Evolutionary conservation across 2,888 invertebrate species (phyloP).

Genomic region (Pasiphila rectangulata): DNA sequence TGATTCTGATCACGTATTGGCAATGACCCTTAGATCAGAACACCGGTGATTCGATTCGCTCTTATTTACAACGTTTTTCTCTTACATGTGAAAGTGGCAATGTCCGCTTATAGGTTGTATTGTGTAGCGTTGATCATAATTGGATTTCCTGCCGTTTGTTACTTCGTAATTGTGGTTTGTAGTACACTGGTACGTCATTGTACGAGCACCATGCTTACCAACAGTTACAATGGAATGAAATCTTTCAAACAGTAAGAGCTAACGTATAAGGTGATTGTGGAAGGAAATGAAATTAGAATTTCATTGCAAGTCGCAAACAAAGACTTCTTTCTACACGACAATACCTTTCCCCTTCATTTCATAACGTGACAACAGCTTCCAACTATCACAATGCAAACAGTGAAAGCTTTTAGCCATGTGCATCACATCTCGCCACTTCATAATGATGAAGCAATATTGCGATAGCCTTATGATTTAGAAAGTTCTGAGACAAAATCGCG

Average conservation of each 20-base stretch:
- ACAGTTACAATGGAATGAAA: neutral
- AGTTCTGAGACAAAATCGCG: constrained; percentile 32
- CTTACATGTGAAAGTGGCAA: constrained; percentile 10
- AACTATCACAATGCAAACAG: constrained; percentile 24
- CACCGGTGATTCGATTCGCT: neutral
- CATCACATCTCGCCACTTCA: constrained; percentile 35
- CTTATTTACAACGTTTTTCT: constrained; percentile 9
- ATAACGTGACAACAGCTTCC: constrained; percentile 25
- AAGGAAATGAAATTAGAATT: constrained; percentile 14
- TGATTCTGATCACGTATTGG: constrained; percentile 22
- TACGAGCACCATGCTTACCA: constrained; percentile 3
- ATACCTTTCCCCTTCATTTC: constrained; percentile 30
- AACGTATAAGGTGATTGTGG: constrained; percentile 2
- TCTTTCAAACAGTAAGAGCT: no score
- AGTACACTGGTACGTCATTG: constrained; percentile 3
- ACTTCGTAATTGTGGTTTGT: constrained; percentile 5
- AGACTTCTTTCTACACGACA: constrained; percentile 11
- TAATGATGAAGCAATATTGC: constrained; percentile 46
- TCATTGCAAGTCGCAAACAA: constrained; percentile 8
- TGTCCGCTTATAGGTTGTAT: constrained; percentile 12
- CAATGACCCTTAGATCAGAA: constrained; percentile 24
- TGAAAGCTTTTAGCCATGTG: constrained; percentile 40
- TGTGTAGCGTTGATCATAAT: constrained; percentile 12
- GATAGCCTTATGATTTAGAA: constrained; percentile 44
- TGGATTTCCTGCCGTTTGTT: constrained; percentile 14